Evolutionary conservation across 2,113 vertebrate species (phyloP), one percentile per base, ranked within the genome.

Genomic region (Nerophis lumbriciformis): DNA sequence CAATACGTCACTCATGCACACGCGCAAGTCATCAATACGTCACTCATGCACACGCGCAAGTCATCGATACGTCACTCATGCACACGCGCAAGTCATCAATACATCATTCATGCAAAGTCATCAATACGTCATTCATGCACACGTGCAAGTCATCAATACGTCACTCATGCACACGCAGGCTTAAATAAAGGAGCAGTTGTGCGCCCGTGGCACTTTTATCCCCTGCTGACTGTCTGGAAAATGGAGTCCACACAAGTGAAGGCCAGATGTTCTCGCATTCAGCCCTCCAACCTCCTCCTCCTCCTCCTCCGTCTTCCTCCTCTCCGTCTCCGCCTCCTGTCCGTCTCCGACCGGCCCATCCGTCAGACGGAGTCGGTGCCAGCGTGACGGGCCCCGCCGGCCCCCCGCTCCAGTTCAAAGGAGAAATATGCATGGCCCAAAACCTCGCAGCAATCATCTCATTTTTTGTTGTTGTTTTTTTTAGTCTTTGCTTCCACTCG

Each of bases 361-460:
- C 70, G 76, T 80, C 83, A 83, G 78, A 79, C 81, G 63, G 71
- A 78, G 74, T 88, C 84, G 80, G 72, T 85, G 81, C 48, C 60
- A 19, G n/a, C 35, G 16, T 15, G 14, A 19, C 45, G 15, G 36
- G 6, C 8, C 44, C 28, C 58, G 6, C 12, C 45, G 5, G n/a
- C 28, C 28, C 53, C 28, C 37, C 36, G 39, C 67, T 68, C 65
- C 75, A 77, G 80, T 85, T 85, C 81, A 85, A 85, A 85, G 73
- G 38, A 73, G 79, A 83, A 84, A 84, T 88, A 83, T 81, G 74
- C 80, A 76, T 79, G 48, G 80, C 75, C 83, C 75, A 82, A 83
- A 80, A 63, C 65, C 80, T 80, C 68, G 60, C 75, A 79, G 81
- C 79, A 78, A 73, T 62, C 72, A 66, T 66, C 65, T 47, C 70